Evolutionary conservation across 2,113 vertebrate genomes (phyloP).

Genomic region (Bufo bufo): DNA sequence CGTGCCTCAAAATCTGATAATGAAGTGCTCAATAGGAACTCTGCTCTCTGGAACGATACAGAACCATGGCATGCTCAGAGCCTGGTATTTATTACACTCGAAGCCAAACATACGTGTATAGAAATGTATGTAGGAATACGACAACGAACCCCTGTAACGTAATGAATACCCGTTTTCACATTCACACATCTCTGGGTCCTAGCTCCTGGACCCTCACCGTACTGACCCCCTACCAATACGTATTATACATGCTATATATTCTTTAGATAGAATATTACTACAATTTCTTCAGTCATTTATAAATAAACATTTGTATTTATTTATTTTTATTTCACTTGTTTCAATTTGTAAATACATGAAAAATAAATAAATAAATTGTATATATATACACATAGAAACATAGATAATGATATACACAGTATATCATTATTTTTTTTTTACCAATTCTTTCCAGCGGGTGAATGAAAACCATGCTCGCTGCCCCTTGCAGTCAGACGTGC

Average conservation of each 20-base stretch:
- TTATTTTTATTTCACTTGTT: too few species aligned
- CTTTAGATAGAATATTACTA: too few species aligned
- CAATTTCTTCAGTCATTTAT: too few species aligned
- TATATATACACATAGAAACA: too few species aligned
- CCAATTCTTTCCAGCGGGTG: slow-evolving; percentile 57
- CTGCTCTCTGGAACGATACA: slow-evolving; percentile 70
- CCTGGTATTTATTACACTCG: background rate
- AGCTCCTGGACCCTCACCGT: background rate
- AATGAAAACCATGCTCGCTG: slow-evolving; percentile 90
- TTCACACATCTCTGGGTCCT: too few species aligned
- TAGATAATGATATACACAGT: too few species aligned
- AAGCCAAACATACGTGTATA: background rate
- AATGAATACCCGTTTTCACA: too few species aligned
- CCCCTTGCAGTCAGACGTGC: slow-evolving; percentile 81
- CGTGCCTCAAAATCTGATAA: slow-evolving; percentile 81
- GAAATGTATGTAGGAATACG: background rate
- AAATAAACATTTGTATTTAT: too few species aligned
- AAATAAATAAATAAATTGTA: too few species aligned
- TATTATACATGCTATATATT: too few species aligned
- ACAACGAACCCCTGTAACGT: background rate
- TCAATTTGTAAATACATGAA: too few species aligned
- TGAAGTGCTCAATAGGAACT: slow-evolving; percentile 76
- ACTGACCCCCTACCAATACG: too few species aligned
- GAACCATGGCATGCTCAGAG: slow-evolving; percentile 67
- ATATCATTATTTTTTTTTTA: background rate